Percentiles rank a stretch among this genome's conserved stretches.
These are phyloP conservation scores for Drosophila repleta DNA, from an alignment of 1,140 invertebrate genomes.

Conservation along the genomic window DNA sequence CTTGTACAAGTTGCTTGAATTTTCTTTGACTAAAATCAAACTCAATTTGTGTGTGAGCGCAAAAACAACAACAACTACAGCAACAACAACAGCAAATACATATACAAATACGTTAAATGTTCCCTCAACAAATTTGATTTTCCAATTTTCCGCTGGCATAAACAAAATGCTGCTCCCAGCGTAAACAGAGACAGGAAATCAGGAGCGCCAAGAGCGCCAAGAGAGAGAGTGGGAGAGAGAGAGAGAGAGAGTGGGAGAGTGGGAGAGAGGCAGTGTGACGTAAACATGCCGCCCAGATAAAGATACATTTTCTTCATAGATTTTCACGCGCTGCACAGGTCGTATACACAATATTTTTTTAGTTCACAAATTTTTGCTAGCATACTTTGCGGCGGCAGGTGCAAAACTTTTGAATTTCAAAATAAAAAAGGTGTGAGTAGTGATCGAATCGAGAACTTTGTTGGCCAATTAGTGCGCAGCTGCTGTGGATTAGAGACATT, in stretches of 20 bases:
- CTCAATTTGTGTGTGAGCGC: constrained; percentile 70
- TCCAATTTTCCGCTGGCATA: constrained; percentile 54
- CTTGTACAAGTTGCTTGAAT: constrained; percentile 71
- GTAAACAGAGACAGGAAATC: constrained; percentile 64
- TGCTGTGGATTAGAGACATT: constrained; percentile 34
- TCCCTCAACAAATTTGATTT: constrained; percentile 57
- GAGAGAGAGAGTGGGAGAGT: constrained; percentile 8
- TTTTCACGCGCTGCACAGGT: constrained; percentile 48
- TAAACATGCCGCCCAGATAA: constrained; percentile 52
- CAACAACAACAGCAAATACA: constrained; percentile 23
- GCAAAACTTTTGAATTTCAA: constrained; percentile 15
- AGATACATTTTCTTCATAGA: constrained; percentile 18
- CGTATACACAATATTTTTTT: constrained; percentile 75
- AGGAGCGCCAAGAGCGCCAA: constrained; percentile 10
- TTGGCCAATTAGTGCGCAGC: constrained; percentile 48
- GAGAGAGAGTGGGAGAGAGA: constrained; percentile 16
- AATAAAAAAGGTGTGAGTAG: constrained; percentile 38
- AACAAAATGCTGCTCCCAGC: constrained; percentile 69
- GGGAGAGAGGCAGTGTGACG: constrained; percentile 43
- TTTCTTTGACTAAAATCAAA: constrained; percentile 53
- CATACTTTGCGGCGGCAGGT: constrained; percentile 67
- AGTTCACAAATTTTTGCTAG: constrained; percentile 5
- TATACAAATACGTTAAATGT: constrained; percentile 67
- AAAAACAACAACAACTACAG: constrained; percentile 18
- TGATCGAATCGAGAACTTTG: constrained; percentile 9